Conservation (phyloP, 2,888 invertebrate species). For the Hyalella azteca region DNA sequence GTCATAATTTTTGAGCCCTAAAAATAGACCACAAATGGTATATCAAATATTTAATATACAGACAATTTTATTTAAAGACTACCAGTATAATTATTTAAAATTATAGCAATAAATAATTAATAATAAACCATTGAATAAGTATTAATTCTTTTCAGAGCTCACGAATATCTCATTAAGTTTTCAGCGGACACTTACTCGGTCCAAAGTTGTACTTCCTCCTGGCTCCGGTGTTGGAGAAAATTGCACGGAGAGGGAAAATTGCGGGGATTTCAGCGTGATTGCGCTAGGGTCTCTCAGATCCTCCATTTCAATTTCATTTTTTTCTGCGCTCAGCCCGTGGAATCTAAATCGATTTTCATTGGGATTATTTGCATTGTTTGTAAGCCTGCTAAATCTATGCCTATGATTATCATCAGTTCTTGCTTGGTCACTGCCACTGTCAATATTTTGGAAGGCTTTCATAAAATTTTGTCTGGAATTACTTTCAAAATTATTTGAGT, state of each 20-base stretch:
- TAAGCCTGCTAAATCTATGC: neutral
- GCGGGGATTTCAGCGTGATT: slow-evolving; percentile 16
- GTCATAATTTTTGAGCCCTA: too few species aligned
- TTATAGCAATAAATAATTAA: neutral
- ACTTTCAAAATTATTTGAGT: neutral
- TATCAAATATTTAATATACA: neutral
- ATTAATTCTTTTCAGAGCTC: neutral
- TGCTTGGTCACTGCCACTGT: neutral
- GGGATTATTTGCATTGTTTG: neutral
- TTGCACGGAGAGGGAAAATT: slow-evolving; percentile 9
- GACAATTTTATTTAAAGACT: neutral
- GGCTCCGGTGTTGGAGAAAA: neutral
- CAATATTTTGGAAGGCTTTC: neutral
- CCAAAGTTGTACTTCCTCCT: neutral
- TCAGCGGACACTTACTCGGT: neutral
- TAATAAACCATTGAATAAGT: neutral
- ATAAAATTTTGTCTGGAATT: neutral
- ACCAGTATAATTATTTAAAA: neutral
- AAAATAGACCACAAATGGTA: too few species aligned
- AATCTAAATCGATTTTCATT: neutral
- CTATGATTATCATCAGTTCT: neutral
- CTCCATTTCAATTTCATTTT: neutral
- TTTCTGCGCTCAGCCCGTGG: neutral
- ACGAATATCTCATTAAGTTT: neutral
- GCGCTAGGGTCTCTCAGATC: neutral